A percentile compares a stretch with the other conserved stretches of the same genome.
Evolutionary conservation across 30 jellyfish, hydroid and myxozoan genomes (phyloP).

Genomic region (Cassiopea xamachana): DNA sequence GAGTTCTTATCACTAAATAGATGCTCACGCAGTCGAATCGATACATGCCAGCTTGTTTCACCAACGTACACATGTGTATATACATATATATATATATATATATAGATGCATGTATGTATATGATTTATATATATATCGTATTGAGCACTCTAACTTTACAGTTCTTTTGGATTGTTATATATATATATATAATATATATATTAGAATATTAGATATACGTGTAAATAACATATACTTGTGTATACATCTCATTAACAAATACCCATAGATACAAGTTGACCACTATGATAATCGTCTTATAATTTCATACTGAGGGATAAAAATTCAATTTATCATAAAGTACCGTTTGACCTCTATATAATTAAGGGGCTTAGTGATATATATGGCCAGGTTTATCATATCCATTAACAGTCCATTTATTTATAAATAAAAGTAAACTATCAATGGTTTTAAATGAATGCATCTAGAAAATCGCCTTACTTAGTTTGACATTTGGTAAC

Average conservation of each 20-base stretch:
- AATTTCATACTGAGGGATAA: slow-evolving; percentile 6
- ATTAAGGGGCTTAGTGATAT: neutral
- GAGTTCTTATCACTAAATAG: too few relatives aligned
- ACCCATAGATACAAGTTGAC: neutral
- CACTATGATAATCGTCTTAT: neutral
- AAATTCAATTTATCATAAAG: neutral
- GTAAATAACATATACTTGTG: neutral
- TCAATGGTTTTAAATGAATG: neutral
- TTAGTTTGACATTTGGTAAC: neutral
- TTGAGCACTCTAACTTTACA: too few relatives aligned
- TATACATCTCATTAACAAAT: neutral
- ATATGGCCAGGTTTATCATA: neutral
- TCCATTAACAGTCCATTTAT: neutral
- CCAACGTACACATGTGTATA: too few relatives aligned
- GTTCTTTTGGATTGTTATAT: too few relatives aligned
- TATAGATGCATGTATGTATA: neutral
- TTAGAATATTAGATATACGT: neutral
- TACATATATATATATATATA: too few relatives aligned
- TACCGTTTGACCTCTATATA: neutral
- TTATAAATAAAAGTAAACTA: neutral
- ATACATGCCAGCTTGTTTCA: too few relatives aligned
- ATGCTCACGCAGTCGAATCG: too few relatives aligned
- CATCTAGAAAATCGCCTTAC: neutral
- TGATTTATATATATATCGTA: neutral
- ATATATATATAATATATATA: too few relatives aligned